Evolutionary conservation across 1,140 invertebrate species (phyloP), one percentile per base, ranked within the genome.

Genomic region (Sipha flava): DNA sequence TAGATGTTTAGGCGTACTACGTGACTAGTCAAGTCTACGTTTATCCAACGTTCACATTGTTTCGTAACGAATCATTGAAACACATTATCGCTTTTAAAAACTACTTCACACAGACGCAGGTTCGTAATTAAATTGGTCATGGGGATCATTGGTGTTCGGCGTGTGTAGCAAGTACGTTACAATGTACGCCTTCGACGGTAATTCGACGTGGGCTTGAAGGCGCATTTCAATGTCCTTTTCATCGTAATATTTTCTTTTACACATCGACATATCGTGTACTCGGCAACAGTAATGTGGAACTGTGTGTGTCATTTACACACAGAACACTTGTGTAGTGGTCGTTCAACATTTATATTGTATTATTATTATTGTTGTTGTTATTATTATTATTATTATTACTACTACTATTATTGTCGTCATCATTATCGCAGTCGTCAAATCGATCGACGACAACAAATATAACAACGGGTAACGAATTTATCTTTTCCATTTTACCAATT

Each of bases 71-170:
- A 66, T 45, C 64, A 45, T 68, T 29, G 64, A 68, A 68, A 68
- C 64, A 18, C 23, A 47, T 70, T 70, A 70, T 47, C 64, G 23
- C 45, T 68, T 68, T 75, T 29, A 59, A 59, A 59, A 34, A 54
- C n/a, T 29, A 77, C 73, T 59, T 75, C 70, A 54, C 52, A 77
- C 52, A 59, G 73, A 77, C 73, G 73, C 73, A 77, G 73, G 52
- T 26, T 77, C 73, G 52, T 77, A 77, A 77, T 77, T 77, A 77
- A 77, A 77, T 77, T 77, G 52, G 73, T 77, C 73, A 77, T 77
- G 73, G 73, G 73, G 73, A 77, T 54, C 73, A 57, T 18, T 54
- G 52, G 43, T 47, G 40, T 29, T 29, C 37, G 21, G 40, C 18
- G 40, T 29, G 43, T 47, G 66, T 29, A 26, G 31, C 59, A 62